A percentile compares a stretch with the other conserved stretches of the same genome.
Evolutionary conservation across 2,888 invertebrate genomes (phyloP).

Genomic region (Leucozona laternaria): DNA sequence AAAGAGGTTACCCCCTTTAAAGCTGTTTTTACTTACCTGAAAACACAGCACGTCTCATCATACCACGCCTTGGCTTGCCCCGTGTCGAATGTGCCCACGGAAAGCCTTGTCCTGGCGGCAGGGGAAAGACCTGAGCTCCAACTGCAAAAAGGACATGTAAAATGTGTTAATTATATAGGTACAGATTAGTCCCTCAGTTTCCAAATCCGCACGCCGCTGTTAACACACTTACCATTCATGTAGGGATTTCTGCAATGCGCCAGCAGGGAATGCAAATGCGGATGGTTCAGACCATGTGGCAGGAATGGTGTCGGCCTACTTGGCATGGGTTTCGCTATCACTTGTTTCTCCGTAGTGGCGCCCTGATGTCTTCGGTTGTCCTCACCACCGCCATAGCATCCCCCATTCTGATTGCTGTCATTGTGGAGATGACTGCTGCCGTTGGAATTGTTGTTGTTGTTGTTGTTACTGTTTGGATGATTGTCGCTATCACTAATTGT

Average conservation of each 20-base stretch:
- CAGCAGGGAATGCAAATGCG: constrained; percentile 92
- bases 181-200: constrained; percentile 13
- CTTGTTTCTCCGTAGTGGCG: constrained; percentile 78
- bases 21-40: constrained; percentile 84
- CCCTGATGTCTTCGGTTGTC: constrained; percentile 81
- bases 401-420: constrained; percentile 80
- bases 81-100: constrained; percentile 96
- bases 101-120: constrained; percentile 87
- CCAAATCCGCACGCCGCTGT: not conserved
- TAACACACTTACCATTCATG: constrained; percentile 86
- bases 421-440: constrained; percentile 77
- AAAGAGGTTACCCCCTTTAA: not conserved
- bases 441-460: constrained; percentile 78
- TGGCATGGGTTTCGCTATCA: constrained; percentile 93
- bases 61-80: constrained; percentile 96
- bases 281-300: constrained; percentile 90
- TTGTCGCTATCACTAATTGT: constrained; percentile 84
- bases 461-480: constrained; percentile 80
- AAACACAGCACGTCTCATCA: constrained; percentile 99
- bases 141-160: constrained; percentile 82
- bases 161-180: constrained; percentile 63
- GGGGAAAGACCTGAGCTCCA: constrained; percentile 86
- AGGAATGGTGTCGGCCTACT: constrained; percentile 88
- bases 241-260: constrained; percentile 94
- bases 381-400: constrained; percentile 69